phyloP scores from a whole-genome alignment of 2,113 vertebrate genomes.

The Scortum barcoo region DNA sequence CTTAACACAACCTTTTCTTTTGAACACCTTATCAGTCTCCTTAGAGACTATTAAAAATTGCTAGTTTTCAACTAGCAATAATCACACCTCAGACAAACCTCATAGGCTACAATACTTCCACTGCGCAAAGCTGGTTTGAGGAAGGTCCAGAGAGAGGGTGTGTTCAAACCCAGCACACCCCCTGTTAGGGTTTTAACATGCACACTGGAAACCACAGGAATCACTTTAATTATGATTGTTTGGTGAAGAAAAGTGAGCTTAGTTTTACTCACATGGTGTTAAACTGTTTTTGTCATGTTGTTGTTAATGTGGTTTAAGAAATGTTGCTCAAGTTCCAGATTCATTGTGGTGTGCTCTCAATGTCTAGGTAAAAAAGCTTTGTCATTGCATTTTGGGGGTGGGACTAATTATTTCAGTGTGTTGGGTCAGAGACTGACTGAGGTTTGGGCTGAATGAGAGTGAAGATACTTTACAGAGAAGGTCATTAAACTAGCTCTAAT shows the following conservation, averaged over 20 bases:
- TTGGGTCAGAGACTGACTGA: not conserved
- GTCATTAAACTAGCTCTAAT: no score
- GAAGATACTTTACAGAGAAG: no score
- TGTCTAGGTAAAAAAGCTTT: no score
- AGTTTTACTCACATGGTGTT: not conserved
- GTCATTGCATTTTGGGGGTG: not conserved
- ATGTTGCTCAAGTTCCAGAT: not conserved
- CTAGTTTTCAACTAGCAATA: no score
- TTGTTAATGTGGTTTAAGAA: not conserved
- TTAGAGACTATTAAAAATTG: no score
- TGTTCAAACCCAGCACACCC: no score
- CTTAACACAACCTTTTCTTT: no score
- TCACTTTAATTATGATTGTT: not conserved
- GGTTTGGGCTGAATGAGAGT: no score
- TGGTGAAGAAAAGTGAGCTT: not conserved
- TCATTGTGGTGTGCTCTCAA: not conserved
- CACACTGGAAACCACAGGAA: not conserved
- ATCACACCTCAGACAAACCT: no score
- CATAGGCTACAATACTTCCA: conserved; percentile 69
- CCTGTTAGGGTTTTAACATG: no score
- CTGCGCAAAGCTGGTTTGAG: conserved; percentile 48
- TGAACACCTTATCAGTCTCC: no score
- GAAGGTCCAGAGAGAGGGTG: no score
- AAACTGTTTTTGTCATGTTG: not conserved
- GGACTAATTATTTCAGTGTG: not conserved